These are phyloP conservation scores for Dendrocopos noguchii DNA, from an alignment of 2,113 vertebrate species.

Conservation along the genomic window DNA sequence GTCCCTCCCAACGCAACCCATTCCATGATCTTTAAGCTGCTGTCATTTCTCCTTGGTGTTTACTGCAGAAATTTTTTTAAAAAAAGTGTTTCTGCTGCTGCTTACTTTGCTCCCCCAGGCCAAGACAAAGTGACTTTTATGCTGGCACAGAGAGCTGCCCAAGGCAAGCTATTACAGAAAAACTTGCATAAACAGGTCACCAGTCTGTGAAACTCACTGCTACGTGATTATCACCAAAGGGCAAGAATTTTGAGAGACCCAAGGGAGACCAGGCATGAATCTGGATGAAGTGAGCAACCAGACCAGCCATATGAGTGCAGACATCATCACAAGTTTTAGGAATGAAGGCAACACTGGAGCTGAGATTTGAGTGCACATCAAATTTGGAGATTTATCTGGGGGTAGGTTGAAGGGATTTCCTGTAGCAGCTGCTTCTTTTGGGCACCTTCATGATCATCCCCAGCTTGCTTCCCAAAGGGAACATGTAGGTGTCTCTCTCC, in stretches of 20 bases:
- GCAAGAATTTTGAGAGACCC: constrained; percentile 26
- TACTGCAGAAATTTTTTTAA: background rate
- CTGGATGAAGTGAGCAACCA: background rate
- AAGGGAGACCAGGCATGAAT: background rate
- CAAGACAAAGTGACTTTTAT: constrained; percentile 17
- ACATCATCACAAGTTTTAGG: background rate
- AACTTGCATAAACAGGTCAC: background rate
- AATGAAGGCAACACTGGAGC: background rate
- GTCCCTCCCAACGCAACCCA: too few relatives aligned
- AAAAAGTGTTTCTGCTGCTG: background rate
- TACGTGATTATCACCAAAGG: constrained; percentile 2
- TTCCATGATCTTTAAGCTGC: background rate
- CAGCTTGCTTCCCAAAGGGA: background rate
- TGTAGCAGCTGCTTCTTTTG: background rate
- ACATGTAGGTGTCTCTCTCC: background rate
- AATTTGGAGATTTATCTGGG: background rate
- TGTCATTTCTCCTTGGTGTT: background rate
- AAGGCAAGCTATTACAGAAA: constrained; percentile 23
- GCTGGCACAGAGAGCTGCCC: background rate
- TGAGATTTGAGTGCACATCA: background rate
- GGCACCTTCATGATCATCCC: background rate
- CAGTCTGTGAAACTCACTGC: constrained; percentile 12
- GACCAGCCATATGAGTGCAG: background rate
- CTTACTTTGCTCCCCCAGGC: background rate
- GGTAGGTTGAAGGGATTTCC: constrained; percentile 6